Evolutionary conservation across 2,888 invertebrate genomes (phyloP).

Genomic region (Cantharis flavilabris): DNA sequence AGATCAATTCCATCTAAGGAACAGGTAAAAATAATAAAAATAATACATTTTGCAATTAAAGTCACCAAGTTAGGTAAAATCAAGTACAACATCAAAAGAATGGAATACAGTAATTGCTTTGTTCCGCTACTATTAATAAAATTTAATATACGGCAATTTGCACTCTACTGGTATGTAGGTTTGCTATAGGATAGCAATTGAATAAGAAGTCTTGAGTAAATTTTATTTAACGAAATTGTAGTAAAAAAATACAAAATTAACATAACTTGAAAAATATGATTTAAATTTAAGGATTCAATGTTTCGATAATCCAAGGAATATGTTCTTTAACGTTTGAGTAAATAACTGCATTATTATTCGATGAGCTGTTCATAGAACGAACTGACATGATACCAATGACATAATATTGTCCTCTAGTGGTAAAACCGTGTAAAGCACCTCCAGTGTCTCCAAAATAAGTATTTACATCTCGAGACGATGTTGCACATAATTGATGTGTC

Average conservation of each 20-base stretch:
- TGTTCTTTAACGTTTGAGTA: conserved; percentile 65
- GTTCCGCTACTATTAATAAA: conserved; percentile 1
- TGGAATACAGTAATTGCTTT: conserved; percentile 5
- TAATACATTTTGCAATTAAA: conserved; percentile 16
- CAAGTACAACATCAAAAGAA: conserved; percentile 21
- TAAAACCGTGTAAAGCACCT: conserved; percentile 61
- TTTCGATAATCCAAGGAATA: conserved; percentile 62
- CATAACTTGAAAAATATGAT: neutral
- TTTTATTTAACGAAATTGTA: neutral
- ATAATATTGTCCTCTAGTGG: conserved; percentile 53
- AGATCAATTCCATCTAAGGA: conserved; percentile 16
- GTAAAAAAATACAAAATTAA: neutral
- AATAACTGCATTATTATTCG: conserved; percentile 61
- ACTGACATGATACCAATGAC: conserved; percentile 66
- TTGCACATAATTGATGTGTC: conserved; percentile 64
- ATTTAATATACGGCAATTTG: neutral
- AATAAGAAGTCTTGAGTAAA: neutral
- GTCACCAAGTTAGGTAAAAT: conserved; percentile 17
- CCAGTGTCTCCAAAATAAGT: conserved; percentile 68
- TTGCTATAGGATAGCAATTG: neutral
- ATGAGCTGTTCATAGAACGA: conserved; percentile 60
- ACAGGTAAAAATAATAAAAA: conserved; percentile 16
- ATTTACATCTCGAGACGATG: conserved; percentile 60
- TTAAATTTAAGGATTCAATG: conserved; percentile 41
- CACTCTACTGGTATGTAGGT: neutral